phyloP scores from a whole-genome alignment of 2,113 vertebrate genomes.

The Toxotes jaculatrix region DNA sequence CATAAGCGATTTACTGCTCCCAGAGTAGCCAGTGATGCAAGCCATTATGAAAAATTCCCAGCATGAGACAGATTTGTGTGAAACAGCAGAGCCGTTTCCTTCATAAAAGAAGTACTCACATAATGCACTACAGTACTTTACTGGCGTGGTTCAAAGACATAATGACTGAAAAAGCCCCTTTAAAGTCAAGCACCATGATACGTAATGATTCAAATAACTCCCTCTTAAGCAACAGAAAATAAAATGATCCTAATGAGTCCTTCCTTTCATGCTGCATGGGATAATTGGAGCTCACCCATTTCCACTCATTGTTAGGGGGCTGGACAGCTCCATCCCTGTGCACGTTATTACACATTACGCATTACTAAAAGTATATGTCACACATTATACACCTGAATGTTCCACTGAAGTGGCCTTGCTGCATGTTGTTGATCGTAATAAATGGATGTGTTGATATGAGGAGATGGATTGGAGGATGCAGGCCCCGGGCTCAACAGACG shows the following conservation, averaged over 20 bases:
- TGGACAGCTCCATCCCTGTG: conserved; percentile 1
- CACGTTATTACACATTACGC: neutral
- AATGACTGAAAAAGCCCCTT: conserved; percentile 44
- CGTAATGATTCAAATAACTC: conserved; percentile 55
- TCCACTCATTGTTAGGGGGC: conserved; percentile 26
- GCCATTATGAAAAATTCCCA: conserved; percentile 35
- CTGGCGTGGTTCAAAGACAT: conserved; percentile 47
- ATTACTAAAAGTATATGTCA: neutral
- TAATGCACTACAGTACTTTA: conserved; percentile 44
- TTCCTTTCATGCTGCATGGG: conserved; percentile 47
- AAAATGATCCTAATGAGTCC: conserved; percentile 43
- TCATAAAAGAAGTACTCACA: conserved; percentile 17
- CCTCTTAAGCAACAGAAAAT: conserved; percentile 44
- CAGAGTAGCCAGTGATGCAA: conserved; percentile 33
- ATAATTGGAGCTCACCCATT: conserved; percentile 45
- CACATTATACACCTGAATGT: neutral
- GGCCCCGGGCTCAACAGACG: neutral
- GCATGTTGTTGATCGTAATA: conserved; percentile 19
- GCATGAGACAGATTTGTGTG: conserved; percentile 42
- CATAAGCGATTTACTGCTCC: conserved; percentile 30
- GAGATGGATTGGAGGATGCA: neutral
- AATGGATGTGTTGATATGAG: neutral
- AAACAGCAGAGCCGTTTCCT: conserved; percentile 28
- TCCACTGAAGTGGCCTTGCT: neutral
- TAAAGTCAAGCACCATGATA: conserved; percentile 55